These are phyloP conservation scores for Champsocephalus esox DNA, from an alignment of 2,797 vertebrate genomes.

Conservation along the genomic window DNA sequence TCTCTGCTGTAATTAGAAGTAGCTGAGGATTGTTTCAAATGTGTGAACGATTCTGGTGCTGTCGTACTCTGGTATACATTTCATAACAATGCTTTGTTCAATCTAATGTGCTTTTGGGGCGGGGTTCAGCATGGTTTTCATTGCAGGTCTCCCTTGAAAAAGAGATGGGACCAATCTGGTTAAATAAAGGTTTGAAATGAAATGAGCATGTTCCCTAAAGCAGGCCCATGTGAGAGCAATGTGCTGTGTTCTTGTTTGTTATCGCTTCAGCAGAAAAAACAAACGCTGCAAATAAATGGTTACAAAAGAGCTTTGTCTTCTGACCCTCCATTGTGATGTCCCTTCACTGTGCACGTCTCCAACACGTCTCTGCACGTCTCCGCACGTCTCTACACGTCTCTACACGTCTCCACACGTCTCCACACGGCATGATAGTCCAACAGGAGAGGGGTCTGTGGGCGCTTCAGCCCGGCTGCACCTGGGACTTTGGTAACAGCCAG, in stretches of 20 bases:
- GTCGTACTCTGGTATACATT: too few relatives aligned
- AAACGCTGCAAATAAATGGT: slow-evolving; percentile 24
- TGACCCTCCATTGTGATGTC: slow-evolving; percentile 6
- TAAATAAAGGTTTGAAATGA: too few relatives aligned
- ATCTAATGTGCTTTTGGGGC: too few relatives aligned
- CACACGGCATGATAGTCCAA: slow-evolving; percentile 19
- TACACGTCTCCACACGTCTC: not conserved
- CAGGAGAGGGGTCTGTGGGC: slow-evolving; percentile 20
- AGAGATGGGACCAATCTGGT: too few relatives aligned
- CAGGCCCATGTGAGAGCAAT: not conserved
- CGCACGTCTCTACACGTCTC: not conserved
- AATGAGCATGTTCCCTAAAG: too few relatives aligned
- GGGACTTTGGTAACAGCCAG: slow-evolving; percentile 17
- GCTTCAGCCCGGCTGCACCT: not conserved
- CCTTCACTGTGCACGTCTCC: not conserved
- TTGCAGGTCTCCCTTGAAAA: too few relatives aligned
- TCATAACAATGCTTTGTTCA: too few relatives aligned
- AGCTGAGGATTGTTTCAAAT: too few relatives aligned
- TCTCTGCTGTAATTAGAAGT: too few relatives aligned
- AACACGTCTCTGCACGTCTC: not conserved
- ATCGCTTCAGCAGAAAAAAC: not conserved
- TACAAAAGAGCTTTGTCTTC: slow-evolving; percentile 23
- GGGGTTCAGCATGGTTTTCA: too few relatives aligned
- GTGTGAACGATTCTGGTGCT: too few relatives aligned
- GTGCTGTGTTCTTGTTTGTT: slow-evolving; percentile 12